Evolutionary conservation across 2,888 invertebrate species (phyloP).

Genomic region (Callinectes sapidus): DNA sequence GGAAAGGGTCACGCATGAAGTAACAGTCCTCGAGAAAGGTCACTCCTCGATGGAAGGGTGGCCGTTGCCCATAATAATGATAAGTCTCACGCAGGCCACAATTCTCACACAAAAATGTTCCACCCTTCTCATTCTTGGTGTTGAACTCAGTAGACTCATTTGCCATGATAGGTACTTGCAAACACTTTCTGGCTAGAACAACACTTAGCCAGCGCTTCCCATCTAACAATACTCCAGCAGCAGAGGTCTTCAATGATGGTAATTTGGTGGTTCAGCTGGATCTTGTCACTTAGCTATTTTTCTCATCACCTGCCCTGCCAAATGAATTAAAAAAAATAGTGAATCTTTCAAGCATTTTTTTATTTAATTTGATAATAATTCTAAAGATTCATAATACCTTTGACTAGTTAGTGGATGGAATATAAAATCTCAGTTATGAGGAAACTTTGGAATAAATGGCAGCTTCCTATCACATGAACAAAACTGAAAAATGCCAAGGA

Average conservation of each 20-base stretch:
- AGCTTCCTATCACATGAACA: no score
- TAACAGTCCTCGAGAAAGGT: constrained; percentile 85
- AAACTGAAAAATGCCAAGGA: no score
- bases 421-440: no score
- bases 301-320: constrained; percentile 9
- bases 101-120: constrained; percentile 81
- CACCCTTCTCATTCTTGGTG: constrained; percentile 73
- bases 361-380: background rate
- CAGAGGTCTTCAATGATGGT: background rate
- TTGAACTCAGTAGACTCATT: constrained; percentile 36
- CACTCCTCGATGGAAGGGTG: constrained; percentile 84
- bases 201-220: no score
- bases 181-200: background rate
- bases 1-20: constrained; percentile 90
- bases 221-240: background rate
- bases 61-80: constrained; percentile 85
- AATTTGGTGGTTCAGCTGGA: background rate
- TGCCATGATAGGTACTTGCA: constrained; percentile 10
- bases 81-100: constrained; percentile 84
- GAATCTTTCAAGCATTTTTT: background rate
- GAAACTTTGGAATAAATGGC: no score
- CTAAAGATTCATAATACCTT: background rate
- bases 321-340: background rate
- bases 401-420: background rate
- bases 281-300: background rate